Percentiles rank a stretch among this genome's conserved stretches.
These are phyloP conservation scores for Drosophila engyochracea DNA, from an alignment of 2,888 invertebrate genomes.

Conservation along the genomic window DNA sequence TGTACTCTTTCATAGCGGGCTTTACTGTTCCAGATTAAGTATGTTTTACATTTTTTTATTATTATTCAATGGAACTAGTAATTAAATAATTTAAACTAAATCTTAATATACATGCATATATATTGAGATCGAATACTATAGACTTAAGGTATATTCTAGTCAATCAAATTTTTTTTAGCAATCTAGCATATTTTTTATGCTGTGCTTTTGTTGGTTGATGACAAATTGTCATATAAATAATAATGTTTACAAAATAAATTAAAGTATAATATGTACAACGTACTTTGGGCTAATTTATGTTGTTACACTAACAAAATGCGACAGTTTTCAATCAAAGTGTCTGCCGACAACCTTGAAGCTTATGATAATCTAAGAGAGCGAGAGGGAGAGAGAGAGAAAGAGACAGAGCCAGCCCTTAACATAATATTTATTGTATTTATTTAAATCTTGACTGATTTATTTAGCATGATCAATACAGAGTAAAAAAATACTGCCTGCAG, in stretches of 20 bases:
- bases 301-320: slow-evolving; percentile 1
- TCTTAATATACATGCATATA: not conserved
- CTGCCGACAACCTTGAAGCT: slow-evolving; percentile 7
- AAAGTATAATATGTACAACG: not conserved
- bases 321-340: slow-evolving; percentile 20
- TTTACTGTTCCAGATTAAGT: not conserved
- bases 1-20: not conserved
- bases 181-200: not conserved
- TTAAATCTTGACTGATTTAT: not conserved
- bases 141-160: not conserved
- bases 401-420: not conserved
- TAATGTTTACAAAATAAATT: slow-evolving; percentile 1
- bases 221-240: not conserved
- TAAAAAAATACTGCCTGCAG: not conserved
- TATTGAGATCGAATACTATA: not conserved
- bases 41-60: not conserved
- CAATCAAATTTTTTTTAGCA: not conserved
- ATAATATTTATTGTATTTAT: not conserved
- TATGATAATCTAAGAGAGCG: not conserved
- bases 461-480: not conserved
- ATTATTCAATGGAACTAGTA: not conserved
- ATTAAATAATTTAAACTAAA: not conserved
- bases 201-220: not conserved
- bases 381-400: not conserved
- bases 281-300: not conserved